Percentiles rank a stretch among this genome's conserved stretches.
Evolutionary conservation across 2,797 vertebrate species (phyloP).

Genomic region (Enteromius fasciolatus): DNA sequence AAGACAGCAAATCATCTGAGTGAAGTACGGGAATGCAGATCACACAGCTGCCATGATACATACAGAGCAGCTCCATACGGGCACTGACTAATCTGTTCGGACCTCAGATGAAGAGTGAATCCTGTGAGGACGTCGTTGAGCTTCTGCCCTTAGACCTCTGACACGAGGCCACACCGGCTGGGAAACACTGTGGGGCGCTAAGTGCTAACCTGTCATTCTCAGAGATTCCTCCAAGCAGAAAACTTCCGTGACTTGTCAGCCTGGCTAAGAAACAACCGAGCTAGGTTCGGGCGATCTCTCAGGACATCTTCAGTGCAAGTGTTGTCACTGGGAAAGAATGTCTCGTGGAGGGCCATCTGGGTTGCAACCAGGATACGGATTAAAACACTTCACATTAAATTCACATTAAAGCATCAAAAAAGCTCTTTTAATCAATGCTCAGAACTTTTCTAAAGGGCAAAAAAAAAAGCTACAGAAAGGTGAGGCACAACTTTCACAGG

Average conservation of each 20-base stretch:
- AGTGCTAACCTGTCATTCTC: slow-evolving; percentile 67
- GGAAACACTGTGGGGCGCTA: slow-evolving; percentile 56
- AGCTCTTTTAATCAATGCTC: slow-evolving; percentile 52
- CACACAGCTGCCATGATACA: slow-evolving; percentile 4
- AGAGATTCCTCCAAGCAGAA: slow-evolving; percentile 60
- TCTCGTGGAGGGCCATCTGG: slow-evolving; percentile 56
- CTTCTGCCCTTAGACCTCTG: slow-evolving; percentile 25
- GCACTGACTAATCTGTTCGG: slow-evolving; percentile 8
- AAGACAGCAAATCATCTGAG: slow-evolving; percentile 60
- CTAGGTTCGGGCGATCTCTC: slow-evolving; percentile 9
- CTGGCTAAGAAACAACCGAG: slow-evolving; percentile 35
- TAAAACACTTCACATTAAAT: slow-evolving; percentile 51
- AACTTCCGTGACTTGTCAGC: slow-evolving; percentile 56
- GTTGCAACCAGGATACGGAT: slow-evolving; percentile 57
- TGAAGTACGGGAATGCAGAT: slow-evolving; percentile 33
- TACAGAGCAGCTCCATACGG: background rate
- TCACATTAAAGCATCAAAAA: slow-evolving; percentile 54
- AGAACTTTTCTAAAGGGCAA: background rate
- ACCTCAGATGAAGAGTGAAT: slow-evolving; percentile 13
- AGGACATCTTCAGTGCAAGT: slow-evolving; percentile 44
- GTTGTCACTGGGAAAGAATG: slow-evolving; percentile 62
- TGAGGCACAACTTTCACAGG: background rate
- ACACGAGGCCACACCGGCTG: slow-evolving; percentile 46
- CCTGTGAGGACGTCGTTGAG: slow-evolving; percentile 9
- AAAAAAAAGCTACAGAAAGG: slow-evolving; percentile 38